A percentile compares a stretch with the other conserved stretches of the same genome.
phyloP scores from a whole-genome alignment of 2,113 vertebrate genomes.

The Felis catus region DNA sequence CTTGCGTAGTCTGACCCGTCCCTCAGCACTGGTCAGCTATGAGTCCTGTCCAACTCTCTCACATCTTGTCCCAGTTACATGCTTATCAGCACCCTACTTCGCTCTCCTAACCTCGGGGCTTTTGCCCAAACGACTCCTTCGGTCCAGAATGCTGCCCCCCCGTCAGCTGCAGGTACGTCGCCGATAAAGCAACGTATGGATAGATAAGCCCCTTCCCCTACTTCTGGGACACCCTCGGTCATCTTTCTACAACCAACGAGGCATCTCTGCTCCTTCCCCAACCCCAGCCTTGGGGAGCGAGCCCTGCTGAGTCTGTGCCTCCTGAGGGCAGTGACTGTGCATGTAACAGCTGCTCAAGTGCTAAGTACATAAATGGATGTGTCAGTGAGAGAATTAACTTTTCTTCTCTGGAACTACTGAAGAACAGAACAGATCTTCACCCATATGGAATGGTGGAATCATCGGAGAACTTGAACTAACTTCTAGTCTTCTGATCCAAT shows the following conservation, averaged over 20 bases:
- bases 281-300: background rate
- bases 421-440: background rate
- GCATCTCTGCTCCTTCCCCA: background rate
- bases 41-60: background rate
- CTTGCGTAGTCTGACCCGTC: fast-evolving
- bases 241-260: background rate
- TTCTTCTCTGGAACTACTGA: background rate
- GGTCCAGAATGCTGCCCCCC: background rate
- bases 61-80: background rate
- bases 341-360: background rate
- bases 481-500: background rate
- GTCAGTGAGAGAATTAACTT: background rate
- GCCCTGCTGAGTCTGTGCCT: background rate
- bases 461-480: background rate
- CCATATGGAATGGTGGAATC: background rate
- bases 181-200: background rate
- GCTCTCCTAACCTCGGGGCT: fast-evolving
- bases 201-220: background rate
- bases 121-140: background rate
- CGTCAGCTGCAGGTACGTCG: no score
- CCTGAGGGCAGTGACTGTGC: background rate
- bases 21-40: fast-evolving
- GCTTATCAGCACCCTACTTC: no score
- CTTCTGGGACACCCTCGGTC: background rate
- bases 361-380: background rate